Evolutionary conservation across 2,888 invertebrate genomes (phyloP), one percentile per base, ranked within the genome.

Genomic region (Leuctra nigra): DNA sequence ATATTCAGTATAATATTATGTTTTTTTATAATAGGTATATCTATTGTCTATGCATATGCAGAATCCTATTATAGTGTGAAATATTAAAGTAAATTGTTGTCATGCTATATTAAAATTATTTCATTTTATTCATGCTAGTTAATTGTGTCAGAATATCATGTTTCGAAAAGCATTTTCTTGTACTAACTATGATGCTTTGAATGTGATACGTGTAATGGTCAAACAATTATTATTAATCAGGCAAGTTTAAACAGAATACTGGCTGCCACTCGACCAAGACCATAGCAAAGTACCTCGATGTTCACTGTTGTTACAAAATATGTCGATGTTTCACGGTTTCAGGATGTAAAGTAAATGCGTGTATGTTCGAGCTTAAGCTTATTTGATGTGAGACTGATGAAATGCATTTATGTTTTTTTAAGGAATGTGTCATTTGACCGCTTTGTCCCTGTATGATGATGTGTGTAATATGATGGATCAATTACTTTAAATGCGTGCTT

Each of bases 341-440:
- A 29, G 11, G 7, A 29, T 20, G 20, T 38, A 38, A n/a, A 7
- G 7, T 33, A 9, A 33, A 4, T 38, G 38, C n/a, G 38, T 41
- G 41, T 41, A 18, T 18, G 41, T 50, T 18, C 13, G 35, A 35
- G 18, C 38, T 38, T 22, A n/a, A n/a, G 29, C 29, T 48, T 48
- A 48, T 29, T 48, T 33, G 33, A 35, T 50, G 50, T 35, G 50
- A 50, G 50, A 50, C 50, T 50, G 50, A 50, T 18, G 35, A 50
- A 35, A 35, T 50, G 33, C 22, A 44, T 44, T 44, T 44, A 18
- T 41, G 14, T 44, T 44, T 44, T 22, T 20, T 44, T 2, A 44
- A 20, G 39, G n/a, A 39, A 39, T 39, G 20, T 44, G n/a, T 44
- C 20, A 22, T 44, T 29, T 23, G 22, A 44, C 44, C 11, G 29